A percentile compares a stretch with the other conserved stretches of the same genome.
These are phyloP conservation scores for Syrmaticus mikado DNA, from an alignment of 2,113 vertebrate genomes.

Conservation along the genomic window DNA sequence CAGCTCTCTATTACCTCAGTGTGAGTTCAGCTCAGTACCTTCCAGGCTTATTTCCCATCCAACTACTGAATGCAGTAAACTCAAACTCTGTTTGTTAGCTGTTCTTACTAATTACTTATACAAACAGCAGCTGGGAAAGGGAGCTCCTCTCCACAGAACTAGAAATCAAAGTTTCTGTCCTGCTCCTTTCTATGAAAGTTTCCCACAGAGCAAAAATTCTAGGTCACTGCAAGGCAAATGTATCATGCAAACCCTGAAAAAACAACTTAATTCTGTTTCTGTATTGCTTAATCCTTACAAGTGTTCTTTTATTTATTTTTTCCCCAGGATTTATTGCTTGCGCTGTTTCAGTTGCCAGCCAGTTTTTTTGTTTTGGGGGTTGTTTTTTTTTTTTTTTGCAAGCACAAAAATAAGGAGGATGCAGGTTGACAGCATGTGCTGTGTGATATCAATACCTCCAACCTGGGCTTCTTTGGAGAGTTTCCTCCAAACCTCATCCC, in stretches of 20 bases:
- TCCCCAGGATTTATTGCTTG: background rate
- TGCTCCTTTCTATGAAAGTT: background rate
- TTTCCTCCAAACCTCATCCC: background rate
- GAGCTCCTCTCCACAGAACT: background rate
- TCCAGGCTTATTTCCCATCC: background rate
- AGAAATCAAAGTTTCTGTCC: background rate
- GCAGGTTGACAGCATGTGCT: background rate
- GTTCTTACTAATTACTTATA: background rate
- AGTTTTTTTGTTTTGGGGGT: too few relatives aligned
- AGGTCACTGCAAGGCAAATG: background rate
- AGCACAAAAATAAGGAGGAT: background rate
- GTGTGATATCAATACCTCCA: background rate
- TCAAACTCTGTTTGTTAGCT: background rate
- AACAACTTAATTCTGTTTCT: background rate
- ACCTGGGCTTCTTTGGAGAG: background rate
- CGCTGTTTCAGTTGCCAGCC: background rate
- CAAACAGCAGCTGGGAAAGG: background rate
- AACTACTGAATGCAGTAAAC: background rate
- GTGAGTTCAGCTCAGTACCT: background rate
- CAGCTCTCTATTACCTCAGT: background rate
- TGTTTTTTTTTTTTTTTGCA: background rate
- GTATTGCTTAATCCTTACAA: background rate
- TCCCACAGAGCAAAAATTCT: background rate
- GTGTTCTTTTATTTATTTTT: background rate
- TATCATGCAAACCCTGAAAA: background rate